A percentile compares a stretch with the other conserved stretches of the same genome.
phyloP scores from a whole-genome alignment of 2,888 invertebrate species.

The Monoplex corrugatus region DNA sequence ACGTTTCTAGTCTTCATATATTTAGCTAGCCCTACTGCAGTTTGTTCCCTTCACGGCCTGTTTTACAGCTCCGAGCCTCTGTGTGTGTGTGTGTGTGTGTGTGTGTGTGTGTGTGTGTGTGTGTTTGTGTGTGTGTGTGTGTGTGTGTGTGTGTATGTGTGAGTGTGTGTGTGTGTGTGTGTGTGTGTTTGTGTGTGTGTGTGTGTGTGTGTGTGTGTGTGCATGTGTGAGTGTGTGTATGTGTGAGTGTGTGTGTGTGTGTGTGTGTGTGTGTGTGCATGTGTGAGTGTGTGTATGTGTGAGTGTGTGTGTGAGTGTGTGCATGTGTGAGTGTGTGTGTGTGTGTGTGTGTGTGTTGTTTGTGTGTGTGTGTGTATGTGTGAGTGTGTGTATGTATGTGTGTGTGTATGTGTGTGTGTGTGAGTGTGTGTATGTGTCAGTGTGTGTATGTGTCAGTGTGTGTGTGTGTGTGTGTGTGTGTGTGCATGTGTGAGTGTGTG shows the following conservation, averaged over 20 bases:
- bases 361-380: neutral
- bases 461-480: neutral
- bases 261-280: neutral
- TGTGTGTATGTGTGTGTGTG: slow-evolving; percentile 17
- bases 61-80: neutral
- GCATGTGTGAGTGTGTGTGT: neutral
- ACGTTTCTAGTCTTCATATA: too few relatives aligned
- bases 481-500: neutral
- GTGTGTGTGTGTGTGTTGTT: neutral
- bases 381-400: slow-evolving; percentile 22
- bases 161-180: too few relatives aligned
- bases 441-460: neutral
- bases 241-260: neutral
- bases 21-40: too few relatives aligned
- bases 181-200: neutral
- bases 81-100: neutral
- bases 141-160: too few relatives aligned
- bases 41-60: neutral
- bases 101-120: too few relatives aligned
- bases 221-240: neutral
- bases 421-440: neutral
- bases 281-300: neutral
- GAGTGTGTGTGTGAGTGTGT: slow-evolving; percentile 17
- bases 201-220: slow-evolving; percentile 9
- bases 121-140: too few relatives aligned